Base-by-base conservation (phyloP, 1,140 invertebrate genomes). In the Papilio xuthus region DNA sequence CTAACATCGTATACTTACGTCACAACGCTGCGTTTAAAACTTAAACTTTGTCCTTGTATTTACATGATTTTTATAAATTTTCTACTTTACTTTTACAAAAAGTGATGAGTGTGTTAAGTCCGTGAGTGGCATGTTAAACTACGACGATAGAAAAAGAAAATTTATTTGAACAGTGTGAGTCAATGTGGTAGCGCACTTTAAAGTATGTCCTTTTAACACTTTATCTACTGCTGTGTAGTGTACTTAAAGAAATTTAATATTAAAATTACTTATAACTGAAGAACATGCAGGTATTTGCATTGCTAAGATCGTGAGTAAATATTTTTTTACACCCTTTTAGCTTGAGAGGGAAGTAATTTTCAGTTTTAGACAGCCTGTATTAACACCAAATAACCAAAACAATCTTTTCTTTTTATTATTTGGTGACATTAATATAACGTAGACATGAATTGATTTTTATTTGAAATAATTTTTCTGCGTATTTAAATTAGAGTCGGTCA, bases 401-500 rank as follows among this genome's bases (percentile, higher is more conserved):
- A n/a, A n/a, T n/a, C n/a, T n/a, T 10, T 56, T 23, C n/a, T 56
- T 23, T 20, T 23, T 13, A 13, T 10, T 26, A 26, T 26, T 63
- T 63, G 10, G 56, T 28, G 56, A 63, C 56, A 63, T 28, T 63
- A 9, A 8, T 26, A 10, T 20, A 10, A 63, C 20, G n/a, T 44
- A 26, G 41, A 28, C 69, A 77, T 50, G 13, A 53, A 53, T 60
- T 28, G n/a, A 78, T 56, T 74, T 53, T 18, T 18, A 63, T 63
- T 42, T 18, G 18, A 20, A 56, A 37, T 37, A 7, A 37, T 37
- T 41, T 60, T 75, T 41, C 15, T 32, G 32, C 15, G 18, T 63
- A 76, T 76, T 42, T 60, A 15, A 53, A 41, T 76, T 26, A 76
- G 23, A 60, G 60, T 72, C 50, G n/a, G 75, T 67, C 71, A 70